phyloP scores from a whole-genome alignment of 2,797 vertebrate genomes.

The Urophycis tenuis region DNA sequence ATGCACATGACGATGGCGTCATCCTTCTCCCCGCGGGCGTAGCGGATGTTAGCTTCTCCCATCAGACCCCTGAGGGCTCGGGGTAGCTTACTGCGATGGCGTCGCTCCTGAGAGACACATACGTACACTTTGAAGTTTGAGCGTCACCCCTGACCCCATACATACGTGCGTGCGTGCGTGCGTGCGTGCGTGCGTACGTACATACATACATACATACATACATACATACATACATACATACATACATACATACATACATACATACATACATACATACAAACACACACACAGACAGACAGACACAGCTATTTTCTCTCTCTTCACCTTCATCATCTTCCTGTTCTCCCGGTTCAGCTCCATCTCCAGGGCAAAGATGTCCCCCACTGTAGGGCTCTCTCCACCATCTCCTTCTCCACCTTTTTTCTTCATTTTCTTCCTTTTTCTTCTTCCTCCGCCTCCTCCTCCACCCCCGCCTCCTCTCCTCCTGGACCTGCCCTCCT shows the following conservation, averaged over 20 bases:
- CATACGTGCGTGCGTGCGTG: not conserved
- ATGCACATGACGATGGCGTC: constrained; percentile 97
- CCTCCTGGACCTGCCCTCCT: constrained; percentile 34
- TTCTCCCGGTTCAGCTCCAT: constrained; percentile 95
- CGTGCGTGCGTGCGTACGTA: too few species aligned
- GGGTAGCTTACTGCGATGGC: constrained; percentile 91
- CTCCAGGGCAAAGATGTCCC: constrained; percentile 92
- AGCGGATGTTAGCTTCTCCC: constrained; percentile 98
- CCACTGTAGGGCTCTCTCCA: constrained; percentile 71
- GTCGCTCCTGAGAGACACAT: constrained; percentile 74
- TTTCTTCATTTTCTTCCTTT: constrained; percentile 92
- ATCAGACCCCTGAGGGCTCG: constrained; percentile 92
- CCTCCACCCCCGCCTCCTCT: constrained; percentile 41
- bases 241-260: not conserved
- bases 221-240: not conserved
- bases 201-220: too few species aligned
- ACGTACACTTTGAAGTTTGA: too few species aligned
- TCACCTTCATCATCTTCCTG: constrained; percentile 96
- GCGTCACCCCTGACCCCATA: not conserved
- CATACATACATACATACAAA: not conserved
- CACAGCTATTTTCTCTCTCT: constrained; percentile 11
- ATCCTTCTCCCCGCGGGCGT: constrained; percentile 89
- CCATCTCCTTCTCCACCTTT: constrained; percentile 50
- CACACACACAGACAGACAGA: not conserved
- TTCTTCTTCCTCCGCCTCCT: constrained; percentile 62